Conservation (phyloP, 2,797 vertebrate species). For the Psittacula derbiana region DNA sequence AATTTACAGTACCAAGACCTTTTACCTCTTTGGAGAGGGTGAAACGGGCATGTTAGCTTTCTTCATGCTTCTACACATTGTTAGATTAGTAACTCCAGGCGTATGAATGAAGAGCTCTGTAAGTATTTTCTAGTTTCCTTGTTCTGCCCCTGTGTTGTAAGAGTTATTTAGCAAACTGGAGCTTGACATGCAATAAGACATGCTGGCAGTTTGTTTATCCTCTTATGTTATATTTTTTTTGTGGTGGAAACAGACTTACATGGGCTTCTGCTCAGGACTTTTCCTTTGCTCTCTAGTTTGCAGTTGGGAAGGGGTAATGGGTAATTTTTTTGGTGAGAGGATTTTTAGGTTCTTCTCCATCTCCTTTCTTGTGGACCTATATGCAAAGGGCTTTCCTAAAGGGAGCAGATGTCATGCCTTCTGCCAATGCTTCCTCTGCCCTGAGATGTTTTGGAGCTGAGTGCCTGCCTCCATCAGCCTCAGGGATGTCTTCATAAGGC, state of each 20-base stretch:
- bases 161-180: neutral
- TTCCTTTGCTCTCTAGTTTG: neutral
- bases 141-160: neutral
- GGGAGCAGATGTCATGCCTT: neutral
- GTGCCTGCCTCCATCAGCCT: neutral
- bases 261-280: neutral
- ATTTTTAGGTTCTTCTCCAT: neutral
- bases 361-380: neutral
- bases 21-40: neutral
- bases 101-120: neutral
- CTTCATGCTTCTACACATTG: neutral
- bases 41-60: neutral
- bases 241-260: neutral
- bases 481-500: neutral
- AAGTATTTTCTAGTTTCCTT: neutral
- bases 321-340: neutral
- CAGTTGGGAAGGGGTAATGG: neutral
- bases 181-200: neutral
- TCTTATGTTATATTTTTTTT: neutral
- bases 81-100: neutral
- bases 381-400: neutral
- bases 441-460: neutral
- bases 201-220: neutral
- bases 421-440: neutral
- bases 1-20: neutral